Percentiles rank a stretch among this genome's conserved stretches.
Conservation (phyloP, 1,140 invertebrate species). For the Polypedilum pembai region DNA sequence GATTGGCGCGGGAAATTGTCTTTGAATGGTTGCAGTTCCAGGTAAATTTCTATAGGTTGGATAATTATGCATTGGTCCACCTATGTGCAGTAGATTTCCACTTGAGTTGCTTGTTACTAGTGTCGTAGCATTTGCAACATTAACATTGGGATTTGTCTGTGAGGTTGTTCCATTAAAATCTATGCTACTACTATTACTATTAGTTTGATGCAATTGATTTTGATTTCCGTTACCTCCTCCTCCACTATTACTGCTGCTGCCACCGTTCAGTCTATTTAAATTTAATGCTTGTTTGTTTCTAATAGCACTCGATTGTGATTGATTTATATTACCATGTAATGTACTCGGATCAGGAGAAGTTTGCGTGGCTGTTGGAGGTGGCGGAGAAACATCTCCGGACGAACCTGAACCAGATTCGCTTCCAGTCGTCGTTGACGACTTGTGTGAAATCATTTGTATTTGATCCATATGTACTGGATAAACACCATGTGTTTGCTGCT, state of each 20-base stretch:
- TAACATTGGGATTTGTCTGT: neutral
- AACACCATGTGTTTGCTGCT: slow-evolving; percentile 41
- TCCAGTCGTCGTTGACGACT: slow-evolving; percentile 40
- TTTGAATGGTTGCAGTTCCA: neutral
- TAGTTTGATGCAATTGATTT: neutral
- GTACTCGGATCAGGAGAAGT: slow-evolving; percentile 39
- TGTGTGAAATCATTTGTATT: slow-evolving; percentile 40
- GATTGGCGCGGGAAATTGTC: slow-evolving; percentile 21
- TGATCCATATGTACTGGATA: slow-evolving; percentile 39
- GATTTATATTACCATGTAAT: slow-evolving; percentile 9
- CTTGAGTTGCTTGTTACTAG: slow-evolving; percentile 26
- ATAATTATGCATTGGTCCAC: neutral
- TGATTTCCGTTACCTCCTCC: neutral
- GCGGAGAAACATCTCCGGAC: slow-evolving; percentile 40
- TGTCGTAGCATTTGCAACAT: neutral
- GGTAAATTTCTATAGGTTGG: neutral
- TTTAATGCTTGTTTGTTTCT: slow-evolving; percentile 7
- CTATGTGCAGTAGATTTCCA: neutral
- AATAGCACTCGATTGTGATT: neutral
- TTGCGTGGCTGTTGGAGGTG: slow-evolving; percentile 28
- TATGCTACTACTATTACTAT: neutral
- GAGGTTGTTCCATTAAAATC: slow-evolving; percentile 20
- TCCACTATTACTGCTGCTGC: too few species aligned
- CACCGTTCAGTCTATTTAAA: slow-evolving; percentile 10
- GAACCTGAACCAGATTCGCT: slow-evolving; percentile 39